Evolutionary conservation across 2,888 invertebrate species (phyloP).

Genomic region (Atethmia centrago): DNA sequence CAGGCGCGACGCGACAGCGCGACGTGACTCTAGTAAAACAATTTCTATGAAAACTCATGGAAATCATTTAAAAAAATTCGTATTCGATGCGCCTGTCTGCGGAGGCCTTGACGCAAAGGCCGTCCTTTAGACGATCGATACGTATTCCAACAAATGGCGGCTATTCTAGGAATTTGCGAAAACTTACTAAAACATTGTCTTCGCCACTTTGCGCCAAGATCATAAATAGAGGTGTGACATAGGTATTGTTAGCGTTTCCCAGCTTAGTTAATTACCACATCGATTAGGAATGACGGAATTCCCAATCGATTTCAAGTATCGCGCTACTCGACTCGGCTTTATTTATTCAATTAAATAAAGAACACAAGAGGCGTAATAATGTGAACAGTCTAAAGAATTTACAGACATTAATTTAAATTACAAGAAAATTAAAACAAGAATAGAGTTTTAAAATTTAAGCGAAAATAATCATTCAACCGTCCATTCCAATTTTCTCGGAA

Average conservation of each 20-base stretch:
- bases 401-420: conserved; percentile 35
- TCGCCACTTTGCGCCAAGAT: conserved; percentile 49
- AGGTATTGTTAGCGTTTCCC: conserved; percentile 44
- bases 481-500: conserved; percentile 52
- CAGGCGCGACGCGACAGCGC: too few species aligned
- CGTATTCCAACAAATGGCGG: conserved; percentile 35
- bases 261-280: conserved; percentile 43
- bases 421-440: conserved; percentile 43
- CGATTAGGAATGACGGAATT: conserved; percentile 53
- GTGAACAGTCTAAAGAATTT: background rate
- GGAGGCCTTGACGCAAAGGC: too few species aligned
- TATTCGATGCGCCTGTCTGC: too few species aligned
- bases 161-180: conserved; percentile 49
- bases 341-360: background rate
- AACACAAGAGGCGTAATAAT: conserved; percentile 9
- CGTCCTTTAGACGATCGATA: conserved; percentile 53
- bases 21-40: too few species aligned
- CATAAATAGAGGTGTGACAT: conserved; percentile 57
- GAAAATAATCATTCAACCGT: conserved; percentile 49
- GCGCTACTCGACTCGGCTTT: conserved; percentile 9
- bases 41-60: too few species aligned
- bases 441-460: conserved; percentile 46
- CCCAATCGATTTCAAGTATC: conserved; percentile 40
- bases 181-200: conserved; percentile 52
- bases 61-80: too few species aligned